Evolutionary conservation across 2,797 vertebrate genomes (phyloP).

Genomic region (Rhinophrynus dorsalis): DNA sequence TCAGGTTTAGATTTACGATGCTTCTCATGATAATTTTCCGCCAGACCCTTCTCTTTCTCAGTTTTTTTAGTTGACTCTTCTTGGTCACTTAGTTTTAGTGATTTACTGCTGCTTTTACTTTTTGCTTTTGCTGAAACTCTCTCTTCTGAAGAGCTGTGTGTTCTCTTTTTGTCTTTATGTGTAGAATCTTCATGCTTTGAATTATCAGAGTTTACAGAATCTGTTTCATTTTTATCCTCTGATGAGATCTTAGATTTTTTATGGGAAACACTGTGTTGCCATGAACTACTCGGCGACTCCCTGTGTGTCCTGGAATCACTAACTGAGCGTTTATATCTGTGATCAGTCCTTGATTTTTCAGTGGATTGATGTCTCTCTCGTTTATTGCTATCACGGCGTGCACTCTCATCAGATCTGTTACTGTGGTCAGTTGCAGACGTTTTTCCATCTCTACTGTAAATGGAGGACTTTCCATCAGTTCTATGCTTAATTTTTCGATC

Average conservation of each 20-base stretch:
- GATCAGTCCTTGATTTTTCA: conserved; percentile 73
- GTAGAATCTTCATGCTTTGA: conserved; percentile 79
- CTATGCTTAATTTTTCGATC: conserved; percentile 85
- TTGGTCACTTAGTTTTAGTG: conserved; percentile 64
- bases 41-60: conserved; percentile 69
- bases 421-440: conserved; percentile 63
- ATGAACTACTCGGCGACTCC: conserved; percentile 69
- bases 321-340: conserved; percentile 72
- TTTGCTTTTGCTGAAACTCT: conserved; percentile 74
- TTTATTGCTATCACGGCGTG: conserved; percentile 71
- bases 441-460: conserved; percentile 73
- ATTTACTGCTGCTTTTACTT: conserved; percentile 75
- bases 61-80: conserved; percentile 69
- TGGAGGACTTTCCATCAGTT: conserved; percentile 76
- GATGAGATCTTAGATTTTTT: conserved; percentile 72
- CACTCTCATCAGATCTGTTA: conserved; percentile 71
- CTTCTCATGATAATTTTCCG: conserved; percentile 72
- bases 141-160: conserved; percentile 80
- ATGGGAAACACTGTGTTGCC: conserved; percentile 59
- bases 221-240: conserved; percentile 83
- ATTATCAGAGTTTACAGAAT: conserved; percentile 67
- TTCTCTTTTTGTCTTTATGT: conserved; percentile 78
- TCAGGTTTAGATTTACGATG: conserved; percentile 77
- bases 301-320: conserved; percentile 77
- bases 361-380: conserved; percentile 69